Evolutionary conservation across 2,797 vertebrate species (phyloP), one percentile per base, ranked within the genome.

Genomic region (Lithobates pipiens): DNA sequence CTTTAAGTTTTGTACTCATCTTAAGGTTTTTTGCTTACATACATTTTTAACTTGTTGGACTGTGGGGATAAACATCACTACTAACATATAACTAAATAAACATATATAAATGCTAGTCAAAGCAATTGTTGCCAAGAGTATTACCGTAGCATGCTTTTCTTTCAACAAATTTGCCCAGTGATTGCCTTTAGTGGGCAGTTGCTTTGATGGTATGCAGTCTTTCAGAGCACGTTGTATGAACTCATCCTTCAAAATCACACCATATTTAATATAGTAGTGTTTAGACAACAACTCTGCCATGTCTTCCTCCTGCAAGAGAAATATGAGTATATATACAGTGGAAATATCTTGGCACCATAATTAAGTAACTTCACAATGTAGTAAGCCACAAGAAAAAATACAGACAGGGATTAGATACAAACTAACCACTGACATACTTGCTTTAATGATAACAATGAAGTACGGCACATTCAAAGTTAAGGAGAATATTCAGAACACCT

Each of bases 161-260:
- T 92, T 94, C 90, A 99, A 87, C 87, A 98, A 95, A 88, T 96
- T 96, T 36, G 92, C 86, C 97, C 97, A 98, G 88, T 95, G 95
- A 88, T 92, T 94, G 13, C 95, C 88, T 89, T 96, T 99, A 82
- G 93, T 93, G 87, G 95, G 96, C 86, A 98, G 90, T 88, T 96
- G 93, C 86, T 95, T 94, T 78, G 67, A 90, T 84, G 92, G 95
- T 88, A 99, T 89, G 83, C 96, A 97, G 61, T 96, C 94, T 63
- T 95, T 93, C 70, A 99, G 94, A 1, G 94, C 94, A 77, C 91
- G 92, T 89, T 90, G 94, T 73, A 96, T 90, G 0, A 94, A 89
- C 4, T 95, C 91, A 3, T 89, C 91, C 46, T 90, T 90, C 72
- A 88, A 87, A 0, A 93, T 92, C 2, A 95, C 89, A 1, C 96